These are phyloP conservation scores for Betta splendens DNA, from an alignment of 2,797 vertebrate species.

Conservation along the genomic window DNA sequence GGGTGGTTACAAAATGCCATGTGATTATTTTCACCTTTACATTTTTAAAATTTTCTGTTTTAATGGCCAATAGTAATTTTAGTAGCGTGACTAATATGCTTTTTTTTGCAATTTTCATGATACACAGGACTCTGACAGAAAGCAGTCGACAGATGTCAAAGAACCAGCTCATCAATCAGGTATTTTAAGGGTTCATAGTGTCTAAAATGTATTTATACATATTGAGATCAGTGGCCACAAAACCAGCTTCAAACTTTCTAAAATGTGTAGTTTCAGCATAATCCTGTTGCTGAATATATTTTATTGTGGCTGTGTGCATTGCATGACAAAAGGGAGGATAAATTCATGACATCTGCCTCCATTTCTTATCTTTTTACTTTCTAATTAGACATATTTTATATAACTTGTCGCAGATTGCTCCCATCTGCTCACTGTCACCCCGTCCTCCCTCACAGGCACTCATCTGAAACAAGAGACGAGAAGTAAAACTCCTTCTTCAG, in stretches of 20 bases:
- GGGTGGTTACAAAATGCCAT: background rate
- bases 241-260: too few relatives aligned
- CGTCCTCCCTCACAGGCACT: conserved; percentile 70
- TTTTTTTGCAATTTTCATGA: conserved; percentile 20
- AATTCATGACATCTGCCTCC: background rate
- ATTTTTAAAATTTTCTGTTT: background rate
- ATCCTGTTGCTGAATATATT: background rate
- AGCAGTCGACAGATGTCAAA: conserved; percentile 79
- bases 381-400: conserved; percentile 1
- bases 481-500: conserved; percentile 82
- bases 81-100: conserved; percentile 5
- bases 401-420: background rate
- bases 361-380: background rate
- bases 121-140: conserved; percentile 86
- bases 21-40: background rate
- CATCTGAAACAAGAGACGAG: conserved; percentile 86
- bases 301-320: too few relatives aligned
- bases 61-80: background rate
- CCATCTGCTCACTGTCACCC: conserved; percentile 19
- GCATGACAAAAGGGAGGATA: too few relatives aligned
- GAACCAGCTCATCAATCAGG: conserved; percentile 84
- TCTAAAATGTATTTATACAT: too few relatives aligned
- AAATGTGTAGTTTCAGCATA: background rate
- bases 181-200: conserved; percentile 46
- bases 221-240: background rate